Percentiles rank a stretch among this genome's conserved stretches.
Evolutionary conservation across 2,797 vertebrate genomes (phyloP).

Genomic region (Hypotaenidia philippensis): DNA sequence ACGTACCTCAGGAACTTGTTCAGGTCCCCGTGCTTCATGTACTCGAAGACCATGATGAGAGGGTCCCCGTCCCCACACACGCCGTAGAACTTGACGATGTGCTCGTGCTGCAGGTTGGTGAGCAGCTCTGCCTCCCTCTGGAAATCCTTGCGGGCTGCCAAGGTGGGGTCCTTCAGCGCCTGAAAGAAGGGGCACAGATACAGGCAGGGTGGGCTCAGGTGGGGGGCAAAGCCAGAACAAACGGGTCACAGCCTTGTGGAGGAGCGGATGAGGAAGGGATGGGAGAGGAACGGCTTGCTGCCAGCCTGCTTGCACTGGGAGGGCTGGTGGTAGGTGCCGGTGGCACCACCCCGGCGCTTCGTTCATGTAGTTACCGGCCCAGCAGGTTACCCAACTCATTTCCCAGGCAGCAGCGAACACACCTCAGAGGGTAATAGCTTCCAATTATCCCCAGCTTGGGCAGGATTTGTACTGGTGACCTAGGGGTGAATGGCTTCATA

Average conservation of each 20-base stretch:
- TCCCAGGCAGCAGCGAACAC: slow-evolving; percentile 27
- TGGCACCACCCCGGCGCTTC: neutral
- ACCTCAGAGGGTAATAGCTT: slow-evolving; percentile 56
- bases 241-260: rapidly evolving
- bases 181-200: slow-evolving; percentile 50
- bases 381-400: neutral
- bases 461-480: slow-evolving; percentile 66
- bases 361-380: neutral
- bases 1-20: slow-evolving; percentile 96
- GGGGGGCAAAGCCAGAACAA: neutral
- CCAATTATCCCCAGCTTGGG: slow-evolving; percentile 65
- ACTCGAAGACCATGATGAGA: slow-evolving; percentile 99
- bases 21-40: slow-evolving; percentile 99
- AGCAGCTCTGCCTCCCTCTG: slow-evolving; percentile 97
- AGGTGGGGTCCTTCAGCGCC: slow-evolving; percentile 95
- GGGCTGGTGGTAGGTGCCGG: neutral
- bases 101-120: slow-evolving; percentile 96
- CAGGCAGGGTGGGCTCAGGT: neutral
- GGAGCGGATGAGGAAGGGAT: neutral
- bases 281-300: rapidly evolving
- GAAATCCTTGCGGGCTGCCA: slow-evolving; percentile 96
- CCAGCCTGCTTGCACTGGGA: rapidly evolving
- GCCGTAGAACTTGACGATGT: slow-evolving; percentile 97
- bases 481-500: slow-evolving; percentile 58
- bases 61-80: slow-evolving; percentile 97